phyloP scores from a whole-genome alignment of 1,140 invertebrate genomes.

The Matsumurasca onukii region DNA sequence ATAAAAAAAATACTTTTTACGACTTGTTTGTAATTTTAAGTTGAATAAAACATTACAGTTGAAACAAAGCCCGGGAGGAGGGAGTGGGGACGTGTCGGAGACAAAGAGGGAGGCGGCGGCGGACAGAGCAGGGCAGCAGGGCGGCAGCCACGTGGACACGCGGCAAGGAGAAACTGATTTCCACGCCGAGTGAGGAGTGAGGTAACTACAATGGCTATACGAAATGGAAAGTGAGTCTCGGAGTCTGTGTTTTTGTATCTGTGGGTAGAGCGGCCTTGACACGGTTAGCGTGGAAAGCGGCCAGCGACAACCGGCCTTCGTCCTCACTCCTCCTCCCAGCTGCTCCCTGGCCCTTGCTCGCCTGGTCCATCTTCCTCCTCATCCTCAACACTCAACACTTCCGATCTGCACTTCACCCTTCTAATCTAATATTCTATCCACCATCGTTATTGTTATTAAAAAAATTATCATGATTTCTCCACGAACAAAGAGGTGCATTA shows the following conservation, averaged over 20 bases:
- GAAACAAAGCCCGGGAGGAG: no score
- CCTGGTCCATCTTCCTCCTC: neutral
- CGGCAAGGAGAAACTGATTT: constrained; percentile 18
- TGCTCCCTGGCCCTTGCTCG: neutral
- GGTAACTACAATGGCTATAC: constrained; percentile 15
- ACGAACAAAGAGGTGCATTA: no score
- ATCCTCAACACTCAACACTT: neutral
- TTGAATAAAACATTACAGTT: no score
- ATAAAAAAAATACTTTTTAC: no score
- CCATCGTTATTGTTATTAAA: no score
- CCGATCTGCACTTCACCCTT: no score
- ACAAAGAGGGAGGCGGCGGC: no score
- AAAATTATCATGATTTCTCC: no score
- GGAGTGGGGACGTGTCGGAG: no score
- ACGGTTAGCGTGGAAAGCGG: constrained; percentile 14
- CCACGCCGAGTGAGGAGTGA: constrained; percentile 1
- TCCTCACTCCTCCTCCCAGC: neutral
- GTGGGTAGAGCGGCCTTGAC: constrained; percentile 10
- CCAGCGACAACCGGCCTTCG: neutral
- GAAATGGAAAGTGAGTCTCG: constrained; percentile 27
- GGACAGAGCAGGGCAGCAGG: neutral
- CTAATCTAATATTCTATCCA: no score
- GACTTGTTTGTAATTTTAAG: no score
- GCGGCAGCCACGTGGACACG: neutral
- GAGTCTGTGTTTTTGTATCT: constrained; percentile 12